Conservation (phyloP, 2,888 invertebrate species). For the Amitus sp. region DNA sequence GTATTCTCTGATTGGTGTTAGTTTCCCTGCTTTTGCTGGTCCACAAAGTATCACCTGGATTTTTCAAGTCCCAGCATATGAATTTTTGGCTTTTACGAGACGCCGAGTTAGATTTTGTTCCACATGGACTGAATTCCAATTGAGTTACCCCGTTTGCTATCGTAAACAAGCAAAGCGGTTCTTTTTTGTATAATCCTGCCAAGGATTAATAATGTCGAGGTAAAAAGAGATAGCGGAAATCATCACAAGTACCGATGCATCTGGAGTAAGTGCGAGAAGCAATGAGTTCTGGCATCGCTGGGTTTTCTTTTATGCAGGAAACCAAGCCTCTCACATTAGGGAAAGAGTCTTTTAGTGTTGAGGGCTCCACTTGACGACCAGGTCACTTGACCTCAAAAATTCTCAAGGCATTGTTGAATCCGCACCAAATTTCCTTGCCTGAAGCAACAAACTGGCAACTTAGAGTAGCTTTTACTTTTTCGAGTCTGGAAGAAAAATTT, state of each 20-base stretch:
- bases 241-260: constrained; percentile 67
- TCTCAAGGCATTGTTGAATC: constrained; percentile 87
- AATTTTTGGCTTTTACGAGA: constrained; percentile 87
- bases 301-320: constrained; percentile 71
- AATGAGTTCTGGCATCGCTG: constrained; percentile 67
- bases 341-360: constrained; percentile 65
- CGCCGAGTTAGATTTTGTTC: constrained; percentile 82
- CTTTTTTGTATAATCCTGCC: constrained; percentile 67
- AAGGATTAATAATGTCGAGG: too few relatives aligned
- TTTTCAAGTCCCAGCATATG: constrained; percentile 90
- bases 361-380: constrained; percentile 67
- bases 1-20: constrained; percentile 88
- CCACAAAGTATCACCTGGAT: constrained; percentile 70
- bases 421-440: constrained; percentile 83
- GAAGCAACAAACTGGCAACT: constrained; percentile 81
- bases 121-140: constrained; percentile 83
- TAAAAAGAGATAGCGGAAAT: too few relatives aligned
- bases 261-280: constrained; percentile 73
- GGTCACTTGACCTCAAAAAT: constrained; percentile 84
- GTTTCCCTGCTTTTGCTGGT: constrained; percentile 68
- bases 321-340: constrained; percentile 66
- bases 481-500: constrained; percentile 70
- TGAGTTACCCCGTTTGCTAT: constrained; percentile 83
- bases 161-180: constrained; percentile 57
- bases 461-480: constrained; percentile 88